Evolutionary conservation across 2,113 vertebrate genomes (phyloP), one percentile per base, ranked within the genome.

Genomic region (Dryoscopus gambensis): DNA sequence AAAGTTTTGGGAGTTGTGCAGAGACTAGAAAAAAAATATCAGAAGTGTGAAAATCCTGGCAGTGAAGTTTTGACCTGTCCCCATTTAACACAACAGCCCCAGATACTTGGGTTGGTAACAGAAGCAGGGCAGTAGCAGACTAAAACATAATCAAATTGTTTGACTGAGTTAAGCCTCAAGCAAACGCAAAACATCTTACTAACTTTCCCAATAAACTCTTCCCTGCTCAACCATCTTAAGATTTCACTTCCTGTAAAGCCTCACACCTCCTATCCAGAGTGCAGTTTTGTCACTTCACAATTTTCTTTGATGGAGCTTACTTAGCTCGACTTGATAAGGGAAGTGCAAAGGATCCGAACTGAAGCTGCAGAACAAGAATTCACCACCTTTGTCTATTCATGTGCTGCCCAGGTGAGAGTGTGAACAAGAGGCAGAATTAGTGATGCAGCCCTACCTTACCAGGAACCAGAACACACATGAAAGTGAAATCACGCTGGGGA

Each of bases 41-140:
- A 76, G 16, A 89, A 83, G 88, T 80, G 93, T 87, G 92, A 93
- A 94, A 88, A 94, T 79, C 78, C 71, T 28, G 1, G 64, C 62
- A 76, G 63, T 28, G 89, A 83, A 87, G 53, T 67, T 93, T 68
- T 94, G 70, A 95, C 88, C 86, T 90, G 65, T 93, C 59, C 88
- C 84, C 27, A 47, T 86, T 81, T 89, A 95, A 93, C 81, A 87
- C 63, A 93, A 75, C 50, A 82, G 47, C 17, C 64, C 46, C 44
- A 91, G 79, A 60, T 90, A 95, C 64, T 75, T 96, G 80, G 56
- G 84, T 31, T 95, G 90, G 47, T 94, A 95, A 74, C 57, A 89
- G 77, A 57, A 82, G 68, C 60, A 40, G 21, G 5, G 50, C 71
- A 84, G 62, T 47, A 83, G 73, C 71, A 96, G 56, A 82, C 23